Evolutionary conservation across 2,888 invertebrate species (phyloP).

Genomic region (Sesia apiformis): DNA sequence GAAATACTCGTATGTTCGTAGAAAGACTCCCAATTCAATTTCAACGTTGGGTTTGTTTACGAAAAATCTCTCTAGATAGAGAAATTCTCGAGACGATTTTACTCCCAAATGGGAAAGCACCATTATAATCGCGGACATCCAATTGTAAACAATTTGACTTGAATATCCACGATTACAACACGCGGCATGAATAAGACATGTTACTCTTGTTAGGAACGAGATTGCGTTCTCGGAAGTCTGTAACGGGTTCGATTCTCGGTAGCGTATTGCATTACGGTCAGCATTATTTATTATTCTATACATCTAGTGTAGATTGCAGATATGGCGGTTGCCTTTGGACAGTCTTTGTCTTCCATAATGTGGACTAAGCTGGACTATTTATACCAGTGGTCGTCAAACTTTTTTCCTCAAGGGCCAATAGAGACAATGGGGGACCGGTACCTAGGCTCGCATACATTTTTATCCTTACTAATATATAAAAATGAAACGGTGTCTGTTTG

Average conservation of each 20-base stretch:
- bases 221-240: conserved; percentile 25
- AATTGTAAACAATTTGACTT: conserved; percentile 12
- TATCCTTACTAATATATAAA: no score
- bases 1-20: no score
- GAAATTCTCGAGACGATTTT: background rate
- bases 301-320: conserved; percentile 40
- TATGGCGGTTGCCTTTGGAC: conserved; percentile 19
- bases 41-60: no score
- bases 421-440: no score
- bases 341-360: conserved; percentile 28
- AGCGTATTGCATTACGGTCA: conserved; percentile 26
- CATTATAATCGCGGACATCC: conserved; percentile 9
- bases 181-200: conserved; percentile 9
- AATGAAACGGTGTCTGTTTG: no score
- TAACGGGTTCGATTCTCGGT: conserved; percentile 33
- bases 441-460: no score
- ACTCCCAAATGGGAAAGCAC: background rate
- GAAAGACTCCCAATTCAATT: no score
- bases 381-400: conserved; percentile 8
- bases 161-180: conserved; percentile 17
- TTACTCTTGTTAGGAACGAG: conserved; percentile 66
- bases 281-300: conserved; percentile 46
- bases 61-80: no score
- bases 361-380: conserved; percentile 19
- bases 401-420: background rate